phyloP scores from a whole-genome alignment of 2,797 vertebrate species.

The Callimico goeldii region DNA sequence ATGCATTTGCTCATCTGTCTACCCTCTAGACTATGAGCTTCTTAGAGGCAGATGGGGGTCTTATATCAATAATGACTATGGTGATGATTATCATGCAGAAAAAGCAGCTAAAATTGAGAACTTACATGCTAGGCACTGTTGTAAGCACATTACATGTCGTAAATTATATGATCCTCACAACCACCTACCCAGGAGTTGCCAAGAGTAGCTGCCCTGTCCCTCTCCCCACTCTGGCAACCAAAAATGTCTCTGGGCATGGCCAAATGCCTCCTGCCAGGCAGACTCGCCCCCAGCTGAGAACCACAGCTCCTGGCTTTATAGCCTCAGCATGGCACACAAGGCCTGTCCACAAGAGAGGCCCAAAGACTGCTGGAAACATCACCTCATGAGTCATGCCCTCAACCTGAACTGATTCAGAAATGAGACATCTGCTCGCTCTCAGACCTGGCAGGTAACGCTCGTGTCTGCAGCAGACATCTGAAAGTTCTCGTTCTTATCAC shows the following conservation, averaged over 20 bases:
- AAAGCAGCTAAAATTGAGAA: not conserved
- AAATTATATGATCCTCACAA: not conserved
- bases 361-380: not conserved
- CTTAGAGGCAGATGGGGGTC: not conserved
- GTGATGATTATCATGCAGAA: rapidly evolving
- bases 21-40: not conserved
- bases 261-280: not conserved
- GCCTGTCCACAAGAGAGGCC: not conserved
- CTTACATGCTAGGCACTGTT: not conserved
- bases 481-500: not conserved
- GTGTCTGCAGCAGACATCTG: not conserved
- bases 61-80: not conserved
- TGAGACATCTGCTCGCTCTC: not conserved
- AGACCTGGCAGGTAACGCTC: not conserved
- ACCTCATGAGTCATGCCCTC: not conserved
- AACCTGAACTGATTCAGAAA: not conserved
- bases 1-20: not conserved
- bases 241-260: not conserved
- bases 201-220: not conserved
- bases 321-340: not conserved
- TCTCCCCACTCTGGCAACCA: not conserved
- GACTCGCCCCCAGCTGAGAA: not conserved
- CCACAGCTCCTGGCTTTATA: rapidly evolving
- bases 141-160: not conserved
- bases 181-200: not conserved